These are phyloP conservation scores for Kryptopterus vitreolus DNA, from an alignment of 2,797 vertebrate species.

Conservation along the genomic window DNA sequence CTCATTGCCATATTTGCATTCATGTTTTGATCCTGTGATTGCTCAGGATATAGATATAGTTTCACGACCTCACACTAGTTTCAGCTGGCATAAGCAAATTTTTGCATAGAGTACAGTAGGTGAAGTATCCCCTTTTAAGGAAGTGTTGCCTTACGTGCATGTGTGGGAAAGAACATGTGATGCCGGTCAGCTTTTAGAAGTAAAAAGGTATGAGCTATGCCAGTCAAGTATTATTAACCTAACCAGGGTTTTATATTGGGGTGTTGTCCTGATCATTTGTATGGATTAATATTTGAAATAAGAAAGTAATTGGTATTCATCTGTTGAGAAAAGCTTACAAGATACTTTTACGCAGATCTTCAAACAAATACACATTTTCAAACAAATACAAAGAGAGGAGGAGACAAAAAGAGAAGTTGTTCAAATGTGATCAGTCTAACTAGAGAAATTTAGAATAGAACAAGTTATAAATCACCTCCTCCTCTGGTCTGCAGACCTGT, in stretches of 20 bases:
- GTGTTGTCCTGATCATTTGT: neutral
- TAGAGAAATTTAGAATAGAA: neutral
- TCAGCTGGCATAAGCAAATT: neutral
- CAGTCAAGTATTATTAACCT: neutral
- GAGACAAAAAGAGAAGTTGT: too few relatives aligned
- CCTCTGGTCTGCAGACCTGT: conserved; percentile 12
- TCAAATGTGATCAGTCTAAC: neutral
- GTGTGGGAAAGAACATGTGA: neutral
- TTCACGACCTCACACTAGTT: neutral
- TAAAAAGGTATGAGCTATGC: neutral
- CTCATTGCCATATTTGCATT: conserved; percentile 20
- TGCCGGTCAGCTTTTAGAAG: neutral
- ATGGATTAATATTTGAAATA: neutral
- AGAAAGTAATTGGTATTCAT: conserved; percentile 17
- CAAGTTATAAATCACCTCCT: neutral
- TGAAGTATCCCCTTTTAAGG: neutral
- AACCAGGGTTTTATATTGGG: too few relatives aligned
- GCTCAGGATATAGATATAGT: neutral
- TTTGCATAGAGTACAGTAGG: neutral
- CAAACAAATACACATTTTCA: too few relatives aligned
- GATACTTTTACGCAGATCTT: neutral
- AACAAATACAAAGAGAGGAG: neutral
- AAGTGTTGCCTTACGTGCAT: neutral
- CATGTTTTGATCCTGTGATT: neutral
- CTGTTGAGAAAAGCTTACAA: neutral